Evolutionary conservation across 2,888 invertebrate species (phyloP), one percentile per base, ranked within the genome.

Genomic region (Dinocampus coccinellae): DNA sequence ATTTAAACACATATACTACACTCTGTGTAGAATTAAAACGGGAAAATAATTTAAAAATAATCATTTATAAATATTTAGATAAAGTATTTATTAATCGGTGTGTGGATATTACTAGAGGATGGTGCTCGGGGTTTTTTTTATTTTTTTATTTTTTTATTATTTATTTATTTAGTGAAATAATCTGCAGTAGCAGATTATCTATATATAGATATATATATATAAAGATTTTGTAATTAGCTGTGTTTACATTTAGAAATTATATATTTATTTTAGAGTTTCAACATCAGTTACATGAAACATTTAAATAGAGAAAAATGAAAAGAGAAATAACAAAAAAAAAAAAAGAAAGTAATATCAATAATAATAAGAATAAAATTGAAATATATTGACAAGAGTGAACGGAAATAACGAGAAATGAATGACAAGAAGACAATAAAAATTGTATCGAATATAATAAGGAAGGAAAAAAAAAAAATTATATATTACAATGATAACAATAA

Each of bases 181-280:
- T 60, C n/a, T 60, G 20, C 11, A 13, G 24, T 26, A 47, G 58
- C 34, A 16, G 63, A 52, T 24, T 29, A 42, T 3, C 29, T 29
- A 24, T 52, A 47, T 29, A 29, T n/a, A n/a, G n/a, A n/a, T n/a
- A n/a, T n/a, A n/a, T n/a, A n/a, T n/a, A n/a, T n/a, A n/a, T n/a
- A n/a, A n/a, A n/a, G n/a, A n/a, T 4, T 29, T 29, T 3, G 29
- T 52, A 52, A 61, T 68, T 22, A 42, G 42, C 42, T 61, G 66
- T 67, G 66, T 52, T 20, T 64, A 24, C 33, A 33, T 53, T 63
- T 57, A 69, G 66, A 55, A 53, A 34, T 39, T 4, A 65, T 69
- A n/a, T n/a, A n/a, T n/a, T 69, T 61, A 69, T 63, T 55, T 22
- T 71, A 71, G 62, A 69, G 53, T 72, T 69, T 69, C 52, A 29